Conservation (phyloP, 2,888 invertebrate genomes). For the Latrodectus hesperus region DNA sequence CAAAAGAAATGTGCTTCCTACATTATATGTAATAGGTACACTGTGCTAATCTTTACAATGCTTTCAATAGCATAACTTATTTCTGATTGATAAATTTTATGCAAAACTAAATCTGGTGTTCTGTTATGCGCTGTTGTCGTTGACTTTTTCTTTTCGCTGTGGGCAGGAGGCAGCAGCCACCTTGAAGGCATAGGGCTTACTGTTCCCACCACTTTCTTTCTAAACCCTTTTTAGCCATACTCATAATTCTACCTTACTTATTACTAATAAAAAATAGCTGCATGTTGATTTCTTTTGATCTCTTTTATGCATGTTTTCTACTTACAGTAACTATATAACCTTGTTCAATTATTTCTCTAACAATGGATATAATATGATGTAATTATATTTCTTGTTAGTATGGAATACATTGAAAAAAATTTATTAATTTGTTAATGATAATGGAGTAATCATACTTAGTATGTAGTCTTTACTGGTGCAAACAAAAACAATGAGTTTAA, state of each 20-base stretch:
- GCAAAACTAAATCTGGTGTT: constrained; percentile 38
- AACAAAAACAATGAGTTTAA: too few relatives aligned
- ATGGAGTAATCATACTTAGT: too few relatives aligned
- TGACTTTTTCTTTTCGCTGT: constrained; percentile 41
- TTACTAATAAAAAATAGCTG: constrained; percentile 4
- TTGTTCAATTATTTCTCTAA: too few relatives aligned
- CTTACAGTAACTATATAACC: not conserved
- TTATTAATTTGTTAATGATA: too few relatives aligned
- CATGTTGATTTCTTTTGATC: constrained; percentile 7
- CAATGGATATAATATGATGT: too few relatives aligned
- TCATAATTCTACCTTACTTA: not conserved
- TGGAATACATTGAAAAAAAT: too few relatives aligned
- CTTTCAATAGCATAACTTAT: not conserved
- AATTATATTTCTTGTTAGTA: too few relatives aligned
- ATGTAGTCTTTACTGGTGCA: too few relatives aligned
- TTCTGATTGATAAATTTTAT: not conserved
- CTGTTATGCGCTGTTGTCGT: constrained; percentile 34
- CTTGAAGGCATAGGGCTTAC: constrained; percentile 61
- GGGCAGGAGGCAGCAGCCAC: constrained; percentile 70
- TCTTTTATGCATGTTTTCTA: constrained; percentile 2
- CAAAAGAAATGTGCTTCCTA: too few relatives aligned
- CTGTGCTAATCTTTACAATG: not conserved
- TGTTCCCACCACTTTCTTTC: constrained; percentile 25
- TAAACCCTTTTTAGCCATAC: not conserved
- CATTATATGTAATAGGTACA: too few relatives aligned